These are phyloP conservation scores for Psix sp. DNA, from an alignment of 1,140 invertebrate species.

Conservation along the genomic window DNA sequence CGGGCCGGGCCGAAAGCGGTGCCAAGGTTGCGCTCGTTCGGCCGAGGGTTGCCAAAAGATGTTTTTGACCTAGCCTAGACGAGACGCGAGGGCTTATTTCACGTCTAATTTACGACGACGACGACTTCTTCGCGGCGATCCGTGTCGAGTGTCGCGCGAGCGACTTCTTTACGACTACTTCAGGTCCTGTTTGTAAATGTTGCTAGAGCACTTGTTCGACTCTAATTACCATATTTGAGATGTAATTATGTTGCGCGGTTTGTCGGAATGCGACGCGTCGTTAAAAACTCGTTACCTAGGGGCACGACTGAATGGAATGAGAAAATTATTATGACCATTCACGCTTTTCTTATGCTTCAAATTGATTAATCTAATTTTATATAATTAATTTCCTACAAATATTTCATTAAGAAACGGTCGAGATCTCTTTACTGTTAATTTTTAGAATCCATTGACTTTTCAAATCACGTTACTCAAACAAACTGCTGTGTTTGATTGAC, in stretches of 20 bases:
- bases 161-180: constrained; percentile 54
- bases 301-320: constrained; percentile 6
- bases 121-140: constrained; percentile 38
- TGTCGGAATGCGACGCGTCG: constrained; percentile 38
- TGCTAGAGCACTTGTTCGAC: constrained; percentile 46
- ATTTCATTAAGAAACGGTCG: too few relatives aligned
- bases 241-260: constrained; percentile 50
- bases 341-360: too few relatives aligned
- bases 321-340: too few relatives aligned
- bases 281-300: constrained; percentile 42
- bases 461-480: too few relatives aligned
- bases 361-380: too few relatives aligned
- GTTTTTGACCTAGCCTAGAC: constrained; percentile 41
- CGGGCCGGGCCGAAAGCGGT: constrained; percentile 31
- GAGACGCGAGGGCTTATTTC: constrained; percentile 38
- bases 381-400: too few relatives aligned
- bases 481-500: too few relatives aligned
- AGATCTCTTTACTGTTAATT: too few relatives aligned
- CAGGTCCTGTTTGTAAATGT: constrained; percentile 45
- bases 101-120: constrained; percentile 54
- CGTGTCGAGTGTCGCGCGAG: constrained; percentile 38
- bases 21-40: constrained; percentile 35
- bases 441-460: too few relatives aligned
- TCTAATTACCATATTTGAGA: constrained; percentile 53
- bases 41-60: constrained; percentile 50